These are phyloP conservation scores for Tetrax tetrax DNA, from an alignment of 2,113 vertebrate species.

Conservation along the genomic window DNA sequence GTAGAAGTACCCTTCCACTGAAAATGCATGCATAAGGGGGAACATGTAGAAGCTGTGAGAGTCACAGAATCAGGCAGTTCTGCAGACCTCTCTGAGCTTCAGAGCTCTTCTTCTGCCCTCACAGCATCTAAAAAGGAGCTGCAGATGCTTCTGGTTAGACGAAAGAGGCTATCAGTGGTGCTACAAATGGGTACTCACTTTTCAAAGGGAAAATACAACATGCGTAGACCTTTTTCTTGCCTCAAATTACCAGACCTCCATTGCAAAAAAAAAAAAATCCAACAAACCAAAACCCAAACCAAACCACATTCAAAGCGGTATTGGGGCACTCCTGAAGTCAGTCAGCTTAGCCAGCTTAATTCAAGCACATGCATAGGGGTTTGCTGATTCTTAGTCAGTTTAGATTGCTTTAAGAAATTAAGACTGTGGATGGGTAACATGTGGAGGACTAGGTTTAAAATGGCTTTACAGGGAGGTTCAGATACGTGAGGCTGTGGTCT, in stretches of 20 bases:
- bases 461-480: neutral
- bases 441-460: neutral
- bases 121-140: neutral
- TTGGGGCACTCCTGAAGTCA: neutral
- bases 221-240: neutral
- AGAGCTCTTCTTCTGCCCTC: neutral
- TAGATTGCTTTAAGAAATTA: neutral
- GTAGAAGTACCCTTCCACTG: neutral
- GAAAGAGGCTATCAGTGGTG: neutral
- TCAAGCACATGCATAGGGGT: neutral
- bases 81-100: neutral
- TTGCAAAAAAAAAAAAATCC: neutral
- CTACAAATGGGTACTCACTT: neutral
- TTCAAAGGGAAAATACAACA: neutral
- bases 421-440: neutral
- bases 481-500: neutral
- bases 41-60: neutral
- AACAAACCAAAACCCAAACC: neutral
- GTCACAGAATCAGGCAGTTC: neutral
- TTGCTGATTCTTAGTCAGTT: neutral
- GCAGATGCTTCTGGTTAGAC: neutral
- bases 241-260: neutral
- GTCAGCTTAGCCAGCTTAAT: neutral
- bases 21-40: neutral
- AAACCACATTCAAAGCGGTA: neutral